Base-by-base conservation (phyloP, 2,797 vertebrate genomes). In the Peromyscus nudipes region DNA sequence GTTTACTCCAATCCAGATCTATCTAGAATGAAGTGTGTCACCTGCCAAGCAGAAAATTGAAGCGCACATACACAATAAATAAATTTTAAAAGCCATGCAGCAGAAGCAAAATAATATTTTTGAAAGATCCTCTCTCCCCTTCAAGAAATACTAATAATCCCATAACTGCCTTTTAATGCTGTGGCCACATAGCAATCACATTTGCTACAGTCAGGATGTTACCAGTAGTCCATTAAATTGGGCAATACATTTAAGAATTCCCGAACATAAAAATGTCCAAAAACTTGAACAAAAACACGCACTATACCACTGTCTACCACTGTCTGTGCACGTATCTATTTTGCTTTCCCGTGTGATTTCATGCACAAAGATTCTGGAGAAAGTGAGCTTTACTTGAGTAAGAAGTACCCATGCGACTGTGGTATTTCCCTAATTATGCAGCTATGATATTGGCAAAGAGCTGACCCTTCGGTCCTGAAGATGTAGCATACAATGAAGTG, bases 11-110 rank as follows among this genome's bases (percentile, higher is more conserved):
- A 65, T 71, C 43, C 57, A 16, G 62, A 40, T 94, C 92, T 79
- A 37, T 57, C 65, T 84, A 84, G 92, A 91, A 94, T 57, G 52
- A 86, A 94, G 12, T 85, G 12, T 85, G 82, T 87, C 73, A 81
- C 81, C 93, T 52, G 55, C 65, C 93, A 94, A 92, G 83, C 80
- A 77, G 49, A 62, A 97, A 55, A 82, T 91, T 71, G 64, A 89
- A 55, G 21, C n/a, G 55, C n/a, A 85, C 4, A 92, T 77, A 13
- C 37, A 95, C 81, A 88, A 49, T 46, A 94, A 77, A 60, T 73
- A 86, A 21, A 69, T 13, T 49, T 27, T 69, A 90, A 91, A 87
- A 1, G 75, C 11, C 34, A 6, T n/a, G 23, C 37, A 37, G 46
- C 75, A 29, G 62, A 75, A 60, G 91, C 12, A 40, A 76, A 93